A percentile compares a stretch with the other conserved stretches of the same genome.
These are phyloP conservation scores for Himalopsyche phryganea DNA, from an alignment of 1,140 invertebrate genomes.

Conservation along the genomic window DNA sequence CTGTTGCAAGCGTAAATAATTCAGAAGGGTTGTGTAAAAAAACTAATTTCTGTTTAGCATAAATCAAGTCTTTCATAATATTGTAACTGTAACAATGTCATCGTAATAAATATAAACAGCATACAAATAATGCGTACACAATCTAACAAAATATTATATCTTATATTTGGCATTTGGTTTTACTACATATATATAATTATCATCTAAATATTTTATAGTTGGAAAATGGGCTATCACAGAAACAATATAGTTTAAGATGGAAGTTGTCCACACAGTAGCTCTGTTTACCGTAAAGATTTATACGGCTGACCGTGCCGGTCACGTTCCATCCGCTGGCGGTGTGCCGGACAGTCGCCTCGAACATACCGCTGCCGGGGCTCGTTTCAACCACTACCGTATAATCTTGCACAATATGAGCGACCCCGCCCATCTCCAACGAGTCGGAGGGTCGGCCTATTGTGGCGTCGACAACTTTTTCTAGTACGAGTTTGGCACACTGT, in stretches of 20 bases:
- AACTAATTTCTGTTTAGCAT: no score
- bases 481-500: constrained; percentile 57
- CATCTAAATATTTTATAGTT: constrained; percentile 6
- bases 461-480: constrained; percentile 56
- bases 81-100: no score
- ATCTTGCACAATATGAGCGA: constrained; percentile 51
- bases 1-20: no score
- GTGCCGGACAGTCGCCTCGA: constrained; percentile 68
- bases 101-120: no score
- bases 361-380: constrained; percentile 66
- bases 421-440: constrained; percentile 45
- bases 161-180: neutral
- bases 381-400: constrained; percentile 65
- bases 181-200: no score
- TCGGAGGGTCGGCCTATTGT: constrained; percentile 41
- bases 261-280: constrained; percentile 73
- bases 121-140: neutral
- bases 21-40: no score
- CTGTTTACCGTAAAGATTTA: constrained; percentile 80
- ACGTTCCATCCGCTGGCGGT: constrained; percentile 46
- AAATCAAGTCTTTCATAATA: no score
- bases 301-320: constrained; percentile 67
- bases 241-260: constrained; percentile 75
- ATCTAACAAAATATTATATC: neutral
- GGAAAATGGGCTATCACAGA: constrained; percentile 49